phyloP scores from a whole-genome alignment of 2,888 invertebrate genomes.

The Acleris holmiana region DNA sequence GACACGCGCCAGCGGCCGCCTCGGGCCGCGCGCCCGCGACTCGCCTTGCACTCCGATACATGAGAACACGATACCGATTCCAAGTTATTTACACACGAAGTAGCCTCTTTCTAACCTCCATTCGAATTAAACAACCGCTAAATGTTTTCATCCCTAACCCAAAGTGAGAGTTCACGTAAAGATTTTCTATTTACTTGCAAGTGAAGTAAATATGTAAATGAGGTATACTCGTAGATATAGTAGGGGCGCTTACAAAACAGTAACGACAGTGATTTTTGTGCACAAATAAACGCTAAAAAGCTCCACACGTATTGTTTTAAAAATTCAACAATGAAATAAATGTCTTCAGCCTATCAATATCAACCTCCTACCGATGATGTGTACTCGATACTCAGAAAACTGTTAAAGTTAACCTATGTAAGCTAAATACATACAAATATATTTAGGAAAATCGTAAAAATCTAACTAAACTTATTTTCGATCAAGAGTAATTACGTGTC shows the following conservation, averaged over 20 bases:
- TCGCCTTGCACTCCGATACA: conserved; percentile 52
- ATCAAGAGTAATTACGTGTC: conserved; percentile 60
- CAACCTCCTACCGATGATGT: conserved; percentile 54
- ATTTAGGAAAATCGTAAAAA: conserved; percentile 64
- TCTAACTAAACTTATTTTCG: conserved; percentile 70
- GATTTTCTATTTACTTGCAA: conserved; percentile 54
- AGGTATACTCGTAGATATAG: conserved; percentile 21
- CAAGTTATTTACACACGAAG: conserved; percentile 50
- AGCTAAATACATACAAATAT: conserved; percentile 59
- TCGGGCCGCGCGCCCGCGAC: conserved; percentile 40
- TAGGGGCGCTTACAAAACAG: conserved; percentile 29
- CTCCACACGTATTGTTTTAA: conserved; percentile 29
- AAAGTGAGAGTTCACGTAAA: conserved; percentile 46
- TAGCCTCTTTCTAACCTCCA: conserved; percentile 57
- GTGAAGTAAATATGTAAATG: conserved; percentile 42
- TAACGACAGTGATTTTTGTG: conserved; percentile 10
- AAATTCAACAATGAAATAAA: conserved; percentile 23
- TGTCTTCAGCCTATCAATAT: conserved; percentile 27
- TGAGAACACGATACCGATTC: conserved; percentile 53
- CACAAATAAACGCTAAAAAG: conserved; percentile 24
- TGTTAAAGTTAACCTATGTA: conserved; percentile 70
- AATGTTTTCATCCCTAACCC: conserved; percentile 47
- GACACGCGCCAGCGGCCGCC: conserved; percentile 51
- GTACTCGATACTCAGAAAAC: conserved; percentile 58
- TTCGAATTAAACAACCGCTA: conserved; percentile 47